Evolutionary conservation across 2,888 invertebrate species (phyloP).

Genomic region (Clusia tigrina): DNA sequence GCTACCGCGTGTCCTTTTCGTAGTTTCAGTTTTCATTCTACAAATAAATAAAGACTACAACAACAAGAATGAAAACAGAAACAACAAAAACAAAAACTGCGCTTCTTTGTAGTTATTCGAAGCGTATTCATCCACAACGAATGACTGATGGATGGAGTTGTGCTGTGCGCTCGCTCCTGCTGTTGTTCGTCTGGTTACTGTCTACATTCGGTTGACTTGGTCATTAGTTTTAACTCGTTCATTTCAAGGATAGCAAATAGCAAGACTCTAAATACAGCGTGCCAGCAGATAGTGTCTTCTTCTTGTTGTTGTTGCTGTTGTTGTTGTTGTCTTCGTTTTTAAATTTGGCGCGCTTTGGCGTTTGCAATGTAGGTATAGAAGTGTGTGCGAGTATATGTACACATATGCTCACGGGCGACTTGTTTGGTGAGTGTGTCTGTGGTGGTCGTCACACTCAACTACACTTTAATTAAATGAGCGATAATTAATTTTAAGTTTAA

Average conservation of each 20-base stretch:
- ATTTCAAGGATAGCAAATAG: constrained; percentile 34
- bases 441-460: constrained; percentile 54
- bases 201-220: constrained; percentile 56
- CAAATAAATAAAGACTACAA: background rate
- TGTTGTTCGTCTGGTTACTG: constrained; percentile 57
- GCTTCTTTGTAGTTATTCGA: background rate
- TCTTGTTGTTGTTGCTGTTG: too few species aligned
- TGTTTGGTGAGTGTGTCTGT: constrained; percentile 25
- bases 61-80: background rate
- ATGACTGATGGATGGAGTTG: constrained; percentile 52
- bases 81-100: background rate
- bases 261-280: background rate
- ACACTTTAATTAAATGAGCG: constrained; percentile 63
- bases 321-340: background rate
- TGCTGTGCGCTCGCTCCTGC: constrained; percentile 37
- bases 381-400: constrained; percentile 14
- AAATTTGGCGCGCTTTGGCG: constrained; percentile 36
- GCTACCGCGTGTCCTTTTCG: background rate
- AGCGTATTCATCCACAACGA: constrained; percentile 23
- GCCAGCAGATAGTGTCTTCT: too few species aligned
- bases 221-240: constrained; percentile 58
- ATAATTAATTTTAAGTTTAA: constrained; percentile 64
- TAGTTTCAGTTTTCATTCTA: background rate
- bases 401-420: too few species aligned
- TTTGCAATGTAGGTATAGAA: constrained; percentile 33